phyloP scores from a whole-genome alignment of 2,113 vertebrate genomes.

The Malaclemys terrapin region DNA sequence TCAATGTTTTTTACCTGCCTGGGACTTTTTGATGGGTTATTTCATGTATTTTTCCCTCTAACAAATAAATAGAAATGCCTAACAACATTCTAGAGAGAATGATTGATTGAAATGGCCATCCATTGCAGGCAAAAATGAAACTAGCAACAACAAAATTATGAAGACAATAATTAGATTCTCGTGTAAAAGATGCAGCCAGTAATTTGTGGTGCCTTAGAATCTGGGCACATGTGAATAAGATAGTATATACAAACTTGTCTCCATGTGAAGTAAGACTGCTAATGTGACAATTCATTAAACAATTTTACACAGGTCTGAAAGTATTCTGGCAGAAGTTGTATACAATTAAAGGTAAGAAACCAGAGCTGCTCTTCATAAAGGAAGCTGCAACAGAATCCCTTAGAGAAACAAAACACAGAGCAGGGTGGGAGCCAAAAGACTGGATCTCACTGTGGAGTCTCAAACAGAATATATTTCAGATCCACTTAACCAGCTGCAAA shows the following conservation, averaged over 20 bases:
- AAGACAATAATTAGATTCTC: background rate
- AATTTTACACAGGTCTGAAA: background rate
- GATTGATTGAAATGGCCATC: background rate
- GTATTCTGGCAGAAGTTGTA: background rate
- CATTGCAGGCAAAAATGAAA: background rate
- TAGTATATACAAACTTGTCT: background rate
- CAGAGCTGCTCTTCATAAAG: background rate
- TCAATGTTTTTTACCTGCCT: background rate
- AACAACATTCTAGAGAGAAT: background rate
- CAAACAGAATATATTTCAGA: background rate
- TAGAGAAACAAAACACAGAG: background rate
- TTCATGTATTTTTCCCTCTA: background rate
- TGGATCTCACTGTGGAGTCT: background rate
- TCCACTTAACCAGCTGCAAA: background rate
- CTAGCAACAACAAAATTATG: slow-evolving; percentile 11
- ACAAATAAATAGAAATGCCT: background rate
- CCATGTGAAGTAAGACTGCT: background rate
- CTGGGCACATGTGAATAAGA: background rate
- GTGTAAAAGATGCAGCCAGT: background rate
- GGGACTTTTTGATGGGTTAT: background rate
- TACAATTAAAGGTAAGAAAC: background rate
- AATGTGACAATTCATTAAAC: background rate
- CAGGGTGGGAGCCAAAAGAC: background rate
- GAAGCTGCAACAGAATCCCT: background rate
- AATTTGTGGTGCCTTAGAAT: background rate